Conservation (phyloP, 2,113 vertebrate genomes). For the Morone saxatilis region DNA sequence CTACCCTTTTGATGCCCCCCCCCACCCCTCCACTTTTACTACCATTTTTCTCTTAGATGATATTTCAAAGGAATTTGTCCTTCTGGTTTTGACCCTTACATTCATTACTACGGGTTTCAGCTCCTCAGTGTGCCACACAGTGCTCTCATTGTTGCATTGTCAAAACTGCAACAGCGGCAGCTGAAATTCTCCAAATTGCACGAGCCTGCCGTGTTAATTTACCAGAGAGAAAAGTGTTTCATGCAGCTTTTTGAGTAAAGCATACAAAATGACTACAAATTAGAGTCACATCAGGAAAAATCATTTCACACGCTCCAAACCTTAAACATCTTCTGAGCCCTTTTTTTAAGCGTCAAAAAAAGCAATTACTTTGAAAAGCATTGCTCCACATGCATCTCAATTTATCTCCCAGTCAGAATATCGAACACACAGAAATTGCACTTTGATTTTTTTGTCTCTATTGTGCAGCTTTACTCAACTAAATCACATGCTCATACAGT, state of each 20-base stretch:
- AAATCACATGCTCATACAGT: conserved; percentile 7
- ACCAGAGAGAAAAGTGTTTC: conserved; percentile 42
- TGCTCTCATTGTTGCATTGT: conserved; percentile 40
- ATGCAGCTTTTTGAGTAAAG: conserved; percentile 31
- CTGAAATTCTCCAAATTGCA: conserved; percentile 27
- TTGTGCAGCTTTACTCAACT: neutral
- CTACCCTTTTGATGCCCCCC: neutral
- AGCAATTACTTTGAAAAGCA: conserved; percentile 16
- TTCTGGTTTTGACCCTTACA: conserved; percentile 49
- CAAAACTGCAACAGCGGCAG: conserved; percentile 3
- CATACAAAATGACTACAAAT: conserved; percentile 27
- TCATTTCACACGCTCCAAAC: neutral
- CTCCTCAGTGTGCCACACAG: neutral
- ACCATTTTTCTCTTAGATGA: conserved; percentile 21
- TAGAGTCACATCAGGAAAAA: neutral
- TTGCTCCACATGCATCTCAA: neutral
- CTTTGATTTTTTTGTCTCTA: conserved; percentile 21
- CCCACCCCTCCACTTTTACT: neutral
- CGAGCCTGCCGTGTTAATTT: conserved; percentile 14
- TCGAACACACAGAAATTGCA: conserved; percentile 7
- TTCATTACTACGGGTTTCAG: conserved; percentile 24
- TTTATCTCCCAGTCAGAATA: conserved; percentile 8
- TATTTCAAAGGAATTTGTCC: conserved; percentile 48
- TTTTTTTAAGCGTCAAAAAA: neutral
- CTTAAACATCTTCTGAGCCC: neutral